phyloP scores from a whole-genome alignment of 2,888 invertebrate species.

The Lissocephala sabroskyi region DNA sequence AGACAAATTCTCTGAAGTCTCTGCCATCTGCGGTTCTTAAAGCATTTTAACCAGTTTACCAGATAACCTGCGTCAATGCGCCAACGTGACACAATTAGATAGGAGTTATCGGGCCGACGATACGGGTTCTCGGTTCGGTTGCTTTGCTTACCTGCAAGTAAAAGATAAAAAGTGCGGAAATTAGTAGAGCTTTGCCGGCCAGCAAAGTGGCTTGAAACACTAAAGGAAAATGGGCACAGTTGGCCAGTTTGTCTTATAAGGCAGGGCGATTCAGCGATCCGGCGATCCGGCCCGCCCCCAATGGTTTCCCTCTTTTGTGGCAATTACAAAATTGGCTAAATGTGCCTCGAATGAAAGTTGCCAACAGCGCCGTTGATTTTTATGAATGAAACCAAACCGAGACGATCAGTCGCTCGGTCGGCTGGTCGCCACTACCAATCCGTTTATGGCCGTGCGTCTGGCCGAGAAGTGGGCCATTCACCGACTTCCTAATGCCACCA shows the following conservation, averaged over 20 bases:
- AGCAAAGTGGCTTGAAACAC: too few relatives aligned
- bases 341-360: neutral
- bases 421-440: conserved; percentile 15
- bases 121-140: conserved; percentile 19
- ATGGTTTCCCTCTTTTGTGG: conserved; percentile 37
- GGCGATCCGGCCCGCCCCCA: too few relatives aligned
- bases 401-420: conserved; percentile 16
- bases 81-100: conserved; percentile 40
- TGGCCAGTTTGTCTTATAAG: too few relatives aligned
- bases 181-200: conserved; percentile 19
- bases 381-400: conserved; percentile 54
- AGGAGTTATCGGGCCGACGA: conserved; percentile 12
- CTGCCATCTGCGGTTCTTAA: too few relatives aligned
- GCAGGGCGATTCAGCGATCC: too few relatives aligned
- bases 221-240: neutral
- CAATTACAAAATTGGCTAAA: conserved; percentile 53
- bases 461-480: conserved; percentile 44
- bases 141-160: conserved; percentile 48
- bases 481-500: conserved; percentile 27
- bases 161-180: conserved; percentile 32
- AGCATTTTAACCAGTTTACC: too few relatives aligned
- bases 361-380: conserved; percentile 31
- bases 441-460: conserved; percentile 45
- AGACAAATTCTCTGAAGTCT: too few relatives aligned
- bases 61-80: too few relatives aligned